A percentile compares a stretch with the other conserved stretches of the same genome.
Conservation (phyloP, 2,113 vertebrate genomes). For the Ochotona princeps region DNA sequence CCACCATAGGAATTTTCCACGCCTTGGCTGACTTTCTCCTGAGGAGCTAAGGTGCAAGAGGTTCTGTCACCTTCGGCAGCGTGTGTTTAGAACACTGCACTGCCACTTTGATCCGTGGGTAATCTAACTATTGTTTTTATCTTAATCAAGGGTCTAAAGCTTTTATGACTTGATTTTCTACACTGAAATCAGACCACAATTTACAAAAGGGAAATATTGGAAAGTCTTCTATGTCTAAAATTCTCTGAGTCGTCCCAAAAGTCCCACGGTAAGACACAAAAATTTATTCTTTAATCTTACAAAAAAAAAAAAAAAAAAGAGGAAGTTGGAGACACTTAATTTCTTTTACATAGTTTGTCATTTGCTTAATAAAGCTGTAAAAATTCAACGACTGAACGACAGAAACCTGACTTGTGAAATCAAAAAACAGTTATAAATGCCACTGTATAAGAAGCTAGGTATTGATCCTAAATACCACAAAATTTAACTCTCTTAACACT, state of each 20-base stretch:
- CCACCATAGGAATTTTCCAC: neutral
- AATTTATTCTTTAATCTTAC: constrained; percentile 15
- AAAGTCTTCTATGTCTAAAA: neutral
- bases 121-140: neutral
- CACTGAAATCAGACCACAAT: neutral
- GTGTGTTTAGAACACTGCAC: neutral
- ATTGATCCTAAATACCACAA: neutral
- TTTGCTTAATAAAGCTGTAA: neutral
- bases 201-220: neutral
- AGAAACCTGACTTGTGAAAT: neutral
- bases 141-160: neutral
- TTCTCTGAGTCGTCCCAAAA: neutral
- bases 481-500: neutral
- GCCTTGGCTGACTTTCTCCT: neutral
- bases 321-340: neutral
- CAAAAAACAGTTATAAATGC: neutral
- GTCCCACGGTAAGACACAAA: neutral
- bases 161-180: neutral
- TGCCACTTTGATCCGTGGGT: neutral
- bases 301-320: neutral
- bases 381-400: neutral
- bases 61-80: neutral
- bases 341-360: neutral
- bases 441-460: neutral
- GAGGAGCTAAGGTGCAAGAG: neutral